Evolutionary conservation across 2,888 invertebrate genomes (phyloP).

Genomic region (Zootermopsis nevadensis): DNA sequence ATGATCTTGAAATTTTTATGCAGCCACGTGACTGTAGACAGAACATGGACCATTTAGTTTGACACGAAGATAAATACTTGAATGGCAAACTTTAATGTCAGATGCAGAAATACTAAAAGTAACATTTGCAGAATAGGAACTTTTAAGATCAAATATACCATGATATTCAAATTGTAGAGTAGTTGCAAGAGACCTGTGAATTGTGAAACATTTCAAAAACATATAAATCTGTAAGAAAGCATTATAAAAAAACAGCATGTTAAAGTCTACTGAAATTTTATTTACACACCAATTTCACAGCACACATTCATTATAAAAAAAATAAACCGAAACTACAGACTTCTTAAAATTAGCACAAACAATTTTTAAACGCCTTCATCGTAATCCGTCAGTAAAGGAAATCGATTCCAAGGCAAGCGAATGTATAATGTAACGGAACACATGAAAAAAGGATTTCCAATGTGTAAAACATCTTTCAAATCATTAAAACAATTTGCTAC

Average conservation of each 20-base stretch:
- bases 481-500: not conserved
- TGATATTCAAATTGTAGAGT: too few relatives aligned
- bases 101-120: too few relatives aligned
- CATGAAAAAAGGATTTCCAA: not conserved
- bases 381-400: not conserved
- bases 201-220: not conserved
- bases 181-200: not conserved
- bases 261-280: not conserved
- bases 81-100: too few relatives aligned
- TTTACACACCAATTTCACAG: not conserved
- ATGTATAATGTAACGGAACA: not conserved
- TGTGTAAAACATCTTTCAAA: not conserved
- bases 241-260: not conserved
- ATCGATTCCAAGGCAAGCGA: not conserved
- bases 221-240: not conserved
- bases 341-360: not conserved
- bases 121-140: too few relatives aligned
- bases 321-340: not conserved
- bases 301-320: not conserved
- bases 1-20: too few relatives aligned
- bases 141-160: too few relatives aligned
- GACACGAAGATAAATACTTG: too few relatives aligned
- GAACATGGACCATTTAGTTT: too few relatives aligned
- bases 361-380: not conserved
- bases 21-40: too few relatives aligned